A percentile compares a stretch with the other conserved stretches of the same genome.
These are phyloP conservation scores for Anoplopoma fimbria DNA, from an alignment of 2,113 vertebrate species.

Conservation along the genomic window DNA sequence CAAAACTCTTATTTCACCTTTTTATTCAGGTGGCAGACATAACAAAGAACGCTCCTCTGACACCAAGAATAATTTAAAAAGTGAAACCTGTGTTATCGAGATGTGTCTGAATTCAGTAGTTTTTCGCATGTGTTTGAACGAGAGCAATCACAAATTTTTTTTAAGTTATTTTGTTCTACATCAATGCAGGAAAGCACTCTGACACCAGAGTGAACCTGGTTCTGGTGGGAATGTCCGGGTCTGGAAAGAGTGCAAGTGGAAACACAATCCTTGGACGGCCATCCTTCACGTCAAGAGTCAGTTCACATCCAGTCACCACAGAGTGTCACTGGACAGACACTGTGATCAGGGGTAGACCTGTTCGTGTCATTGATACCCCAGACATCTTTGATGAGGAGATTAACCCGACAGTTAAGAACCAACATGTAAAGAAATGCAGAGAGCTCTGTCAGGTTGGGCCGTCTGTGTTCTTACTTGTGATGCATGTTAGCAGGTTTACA, in stretches of 20 bases:
- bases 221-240: neutral
- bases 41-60: no score
- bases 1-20: no score
- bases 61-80: no score
- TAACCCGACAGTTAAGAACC: neutral
- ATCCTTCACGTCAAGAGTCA: rapidly evolving
- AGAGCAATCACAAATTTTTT: no score
- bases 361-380: slow-evolving; percentile 1
- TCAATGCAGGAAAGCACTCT: neutral
- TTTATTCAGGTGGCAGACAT: no score
- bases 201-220: neutral
- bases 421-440: neutral
- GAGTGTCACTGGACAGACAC: neutral
- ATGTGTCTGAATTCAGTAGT: no score
- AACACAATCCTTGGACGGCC: neutral
- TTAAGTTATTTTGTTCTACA: neutral
- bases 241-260: slow-evolving; percentile 8
- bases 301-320: neutral
- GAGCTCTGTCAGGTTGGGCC: neutral
- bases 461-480: neutral
- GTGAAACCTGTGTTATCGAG: no score
- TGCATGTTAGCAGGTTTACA: neutral
- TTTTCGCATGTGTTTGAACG: no score
- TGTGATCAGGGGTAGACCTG: rapidly evolving
- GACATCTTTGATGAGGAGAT: neutral